Evolutionary conservation across 1,140 invertebrate genomes (phyloP).

Genomic region (Caerostris darwini): DNA sequence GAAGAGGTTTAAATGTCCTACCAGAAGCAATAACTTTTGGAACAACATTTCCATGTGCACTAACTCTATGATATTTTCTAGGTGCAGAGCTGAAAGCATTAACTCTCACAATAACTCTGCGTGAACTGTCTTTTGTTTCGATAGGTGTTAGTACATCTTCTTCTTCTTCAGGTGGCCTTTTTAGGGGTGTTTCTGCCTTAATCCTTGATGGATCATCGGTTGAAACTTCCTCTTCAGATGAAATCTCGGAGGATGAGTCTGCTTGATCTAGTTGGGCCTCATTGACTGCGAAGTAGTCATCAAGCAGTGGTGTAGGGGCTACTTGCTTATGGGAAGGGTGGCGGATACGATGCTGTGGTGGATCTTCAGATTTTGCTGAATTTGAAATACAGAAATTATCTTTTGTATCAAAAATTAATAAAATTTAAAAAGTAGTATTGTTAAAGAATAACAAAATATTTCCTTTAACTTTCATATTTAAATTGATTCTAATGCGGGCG

Average conservation of each 20-base stretch:
- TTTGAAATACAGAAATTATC: no score
- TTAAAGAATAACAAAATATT: no score
- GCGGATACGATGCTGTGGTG: conserved; percentile 9
- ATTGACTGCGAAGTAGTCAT: conserved; percentile 33
- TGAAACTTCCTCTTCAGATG: neutral
- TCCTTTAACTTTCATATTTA: no score
- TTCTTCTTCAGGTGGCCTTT: neutral
- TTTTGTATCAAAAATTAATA: no score
- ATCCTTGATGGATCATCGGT: neutral
- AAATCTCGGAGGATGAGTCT: neutral
- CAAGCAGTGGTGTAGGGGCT: neutral
- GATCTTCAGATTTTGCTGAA: neutral
- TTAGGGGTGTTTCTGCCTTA: no score
- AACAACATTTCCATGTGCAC: no score
- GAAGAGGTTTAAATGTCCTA: neutral
- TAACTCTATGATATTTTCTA: neutral
- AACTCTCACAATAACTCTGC: neutral
- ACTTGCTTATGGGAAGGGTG: conserved; percentile 5
- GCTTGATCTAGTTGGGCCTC: conserved; percentile 8
- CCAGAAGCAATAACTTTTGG: neutral
- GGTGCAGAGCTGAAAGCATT: neutral
- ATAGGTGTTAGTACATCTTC: neutral
- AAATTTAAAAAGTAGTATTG: no score
- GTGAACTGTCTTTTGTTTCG: neutral
- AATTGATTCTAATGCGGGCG: no score